These are phyloP conservation scores for Nannobrachium achirus DNA, from an alignment of 2,113 vertebrate genomes.

Conservation along the genomic window DNA sequence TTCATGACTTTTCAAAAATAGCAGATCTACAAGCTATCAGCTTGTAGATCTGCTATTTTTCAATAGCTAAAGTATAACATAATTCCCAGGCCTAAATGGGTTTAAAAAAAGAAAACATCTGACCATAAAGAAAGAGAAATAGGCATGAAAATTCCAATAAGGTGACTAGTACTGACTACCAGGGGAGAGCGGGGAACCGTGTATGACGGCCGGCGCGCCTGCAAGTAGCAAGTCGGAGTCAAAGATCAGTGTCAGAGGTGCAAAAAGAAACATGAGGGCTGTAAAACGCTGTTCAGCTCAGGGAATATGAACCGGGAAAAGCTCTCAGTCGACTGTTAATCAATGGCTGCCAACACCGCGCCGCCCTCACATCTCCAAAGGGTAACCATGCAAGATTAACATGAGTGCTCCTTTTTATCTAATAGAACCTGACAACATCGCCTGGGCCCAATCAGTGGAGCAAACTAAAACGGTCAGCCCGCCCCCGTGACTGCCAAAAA, in stretches of 20 bases:
- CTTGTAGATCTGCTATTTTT: too few species aligned
- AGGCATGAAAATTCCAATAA: slow-evolving; percentile 54
- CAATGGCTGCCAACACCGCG: background rate
- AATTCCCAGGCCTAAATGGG: too few species aligned
- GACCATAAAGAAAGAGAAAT: slow-evolving; percentile 17
- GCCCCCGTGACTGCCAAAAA: background rate
- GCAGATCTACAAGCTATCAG: too few species aligned
- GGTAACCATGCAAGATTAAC: slow-evolving; percentile 9
- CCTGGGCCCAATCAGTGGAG: too few species aligned
- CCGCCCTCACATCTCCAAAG: background rate
- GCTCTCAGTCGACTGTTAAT: slow-evolving; percentile 7
- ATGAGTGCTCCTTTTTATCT: too few species aligned
- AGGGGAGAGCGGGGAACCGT: slow-evolving; percentile 22
- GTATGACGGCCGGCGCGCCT: slow-evolving; percentile 32
- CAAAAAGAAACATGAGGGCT: slow-evolving; percentile 7
- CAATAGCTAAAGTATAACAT: too few species aligned
- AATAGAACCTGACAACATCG: too few species aligned
- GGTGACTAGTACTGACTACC: slow-evolving; percentile 24
- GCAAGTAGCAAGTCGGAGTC: slow-evolving; percentile 41
- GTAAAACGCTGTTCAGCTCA: slow-evolving; percentile 14
- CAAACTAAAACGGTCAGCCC: too few species aligned
- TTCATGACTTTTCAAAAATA: too few species aligned
- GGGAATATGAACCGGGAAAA: background rate
- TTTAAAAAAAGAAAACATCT: too few species aligned
- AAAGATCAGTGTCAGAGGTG: slow-evolving; percentile 13